Conservation (phyloP, 2,113 vertebrate species). For the Tamias sibiricus region DNA sequence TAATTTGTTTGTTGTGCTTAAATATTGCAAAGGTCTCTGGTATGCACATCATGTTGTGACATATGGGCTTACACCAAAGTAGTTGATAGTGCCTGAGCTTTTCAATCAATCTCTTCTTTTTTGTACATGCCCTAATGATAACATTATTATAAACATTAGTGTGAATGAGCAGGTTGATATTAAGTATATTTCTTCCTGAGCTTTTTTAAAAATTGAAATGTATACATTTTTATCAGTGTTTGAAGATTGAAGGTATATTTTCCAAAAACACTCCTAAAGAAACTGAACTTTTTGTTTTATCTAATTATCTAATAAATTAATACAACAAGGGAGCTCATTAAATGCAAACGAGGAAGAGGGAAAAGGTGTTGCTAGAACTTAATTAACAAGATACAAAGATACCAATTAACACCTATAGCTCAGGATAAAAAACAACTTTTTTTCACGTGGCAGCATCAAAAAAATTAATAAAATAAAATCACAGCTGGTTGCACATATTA, state of each 20-base stretch:
- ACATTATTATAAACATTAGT: slow-evolving; percentile 48
- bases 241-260: slow-evolving; percentile 70
- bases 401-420: slow-evolving; percentile 93
- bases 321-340: slow-evolving; percentile 89
- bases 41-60: slow-evolving; percentile 29
- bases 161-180: background rate
- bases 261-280: slow-evolving; percentile 73
- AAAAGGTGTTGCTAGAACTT: slow-evolving; percentile 90
- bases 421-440: slow-evolving; percentile 79
- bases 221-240: slow-evolving; percentile 19
- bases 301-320: slow-evolving; percentile 88
- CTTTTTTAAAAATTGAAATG: background rate
- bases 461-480: slow-evolving; percentile 85
- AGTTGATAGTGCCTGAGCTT: background rate
- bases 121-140: slow-evolving; percentile 9
- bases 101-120: background rate
- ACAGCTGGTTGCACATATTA: slow-evolving; percentile 87
- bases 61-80: slow-evolving; percentile 69
- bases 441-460: slow-evolving; percentile 79
- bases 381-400: slow-evolving; percentile 91
- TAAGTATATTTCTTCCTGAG: slow-evolving; percentile 16
- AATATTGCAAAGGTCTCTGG: slow-evolving; percentile 63
- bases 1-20: slow-evolving; percentile 57
- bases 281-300: slow-evolving; percentile 83
- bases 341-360: slow-evolving; percentile 86